These are phyloP conservation scores for Calephelis virginiensis DNA, from an alignment of 1,140 invertebrate genomes.

Conservation along the genomic window DNA sequence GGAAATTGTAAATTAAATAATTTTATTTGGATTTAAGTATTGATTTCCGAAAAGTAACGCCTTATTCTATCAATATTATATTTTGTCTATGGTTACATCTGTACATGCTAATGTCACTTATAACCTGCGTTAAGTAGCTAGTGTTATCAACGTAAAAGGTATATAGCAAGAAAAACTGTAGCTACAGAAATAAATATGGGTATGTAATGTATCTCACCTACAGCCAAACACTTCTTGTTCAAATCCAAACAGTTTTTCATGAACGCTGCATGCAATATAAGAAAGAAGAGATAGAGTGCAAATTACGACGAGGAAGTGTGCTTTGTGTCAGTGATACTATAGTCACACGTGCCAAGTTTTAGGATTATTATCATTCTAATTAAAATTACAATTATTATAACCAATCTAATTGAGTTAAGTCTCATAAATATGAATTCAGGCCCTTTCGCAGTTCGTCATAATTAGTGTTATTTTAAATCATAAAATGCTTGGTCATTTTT, in stretches of 20 bases:
- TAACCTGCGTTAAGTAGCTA: not conserved
- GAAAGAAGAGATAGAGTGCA: slow-evolving; percentile 69
- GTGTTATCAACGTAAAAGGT: not conserved
- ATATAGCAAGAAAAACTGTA: slow-evolving; percentile 14
- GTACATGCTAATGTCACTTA: not conserved
- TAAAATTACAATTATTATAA: not conserved
- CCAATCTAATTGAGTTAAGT: too few species aligned
- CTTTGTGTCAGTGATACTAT: not conserved
- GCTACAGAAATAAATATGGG: slow-evolving; percentile 21
- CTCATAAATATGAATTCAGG: too few species aligned
- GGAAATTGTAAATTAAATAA: too few species aligned
- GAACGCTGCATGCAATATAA: slow-evolving; percentile 84
- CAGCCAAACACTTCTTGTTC: slow-evolving; percentile 85
- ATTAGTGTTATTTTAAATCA: too few species aligned
- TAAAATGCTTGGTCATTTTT: too few species aligned
- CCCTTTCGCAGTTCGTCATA: too few species aligned
- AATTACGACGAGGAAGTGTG: slow-evolving; percentile 34
- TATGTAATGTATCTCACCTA: slow-evolving; percentile 79
- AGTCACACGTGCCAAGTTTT: not conserved
- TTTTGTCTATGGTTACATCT: too few species aligned
- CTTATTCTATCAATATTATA: too few species aligned
- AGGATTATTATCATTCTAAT: not conserved
- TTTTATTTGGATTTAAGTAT: too few species aligned
- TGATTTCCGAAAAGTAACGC: too few species aligned
- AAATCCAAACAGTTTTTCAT: slow-evolving; percentile 86